A percentile compares a stretch with the other conserved stretches of the same genome.
phyloP scores from a whole-genome alignment of 23 tunicate species.

The Phallusia fumigata region DNA sequence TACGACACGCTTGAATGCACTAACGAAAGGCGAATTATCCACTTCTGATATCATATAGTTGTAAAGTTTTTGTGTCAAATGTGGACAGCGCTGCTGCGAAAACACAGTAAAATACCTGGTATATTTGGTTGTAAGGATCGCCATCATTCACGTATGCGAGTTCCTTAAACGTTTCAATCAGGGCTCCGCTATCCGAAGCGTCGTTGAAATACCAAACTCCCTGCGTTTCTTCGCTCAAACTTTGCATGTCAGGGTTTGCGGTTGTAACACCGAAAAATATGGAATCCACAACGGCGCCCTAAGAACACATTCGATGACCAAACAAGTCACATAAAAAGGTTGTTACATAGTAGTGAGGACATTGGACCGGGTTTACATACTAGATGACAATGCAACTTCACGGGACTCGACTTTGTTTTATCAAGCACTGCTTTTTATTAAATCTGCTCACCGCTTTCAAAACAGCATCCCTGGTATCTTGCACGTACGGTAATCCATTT shows the following conservation, averaged over 20 bases:
- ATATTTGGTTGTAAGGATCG: conserved; percentile 22
- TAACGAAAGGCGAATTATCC: too few relatives aligned
- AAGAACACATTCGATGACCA: too few relatives aligned
- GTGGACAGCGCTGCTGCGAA: too few relatives aligned
- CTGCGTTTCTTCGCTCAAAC: conserved; percentile 14
- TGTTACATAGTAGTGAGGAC: too few relatives aligned
- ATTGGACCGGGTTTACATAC: too few relatives aligned
- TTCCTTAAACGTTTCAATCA: conserved; percentile 30
- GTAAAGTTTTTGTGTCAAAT: too few relatives aligned
- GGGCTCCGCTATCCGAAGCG: background rate
- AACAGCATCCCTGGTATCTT: conserved; percentile 1
- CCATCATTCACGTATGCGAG: conserved; percentile 27
- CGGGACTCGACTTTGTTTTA: too few relatives aligned
- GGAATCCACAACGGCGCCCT: conserved; percentile 24
- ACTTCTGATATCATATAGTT: too few relatives aligned
- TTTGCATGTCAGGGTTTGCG: conserved; percentile 14
- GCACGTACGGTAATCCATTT: background rate
- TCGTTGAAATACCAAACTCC: conserved; percentile 19
- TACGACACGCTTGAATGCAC: too few relatives aligned
- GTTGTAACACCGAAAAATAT: conserved; percentile 25
- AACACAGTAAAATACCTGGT: conserved; percentile 31
- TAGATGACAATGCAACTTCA: too few relatives aligned
- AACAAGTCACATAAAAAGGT: too few relatives aligned
- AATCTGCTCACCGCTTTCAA: background rate
- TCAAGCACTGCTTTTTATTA: too few relatives aligned